Conservation (phyloP, 2,888 invertebrate species). For the Cancer borealis region DNA sequence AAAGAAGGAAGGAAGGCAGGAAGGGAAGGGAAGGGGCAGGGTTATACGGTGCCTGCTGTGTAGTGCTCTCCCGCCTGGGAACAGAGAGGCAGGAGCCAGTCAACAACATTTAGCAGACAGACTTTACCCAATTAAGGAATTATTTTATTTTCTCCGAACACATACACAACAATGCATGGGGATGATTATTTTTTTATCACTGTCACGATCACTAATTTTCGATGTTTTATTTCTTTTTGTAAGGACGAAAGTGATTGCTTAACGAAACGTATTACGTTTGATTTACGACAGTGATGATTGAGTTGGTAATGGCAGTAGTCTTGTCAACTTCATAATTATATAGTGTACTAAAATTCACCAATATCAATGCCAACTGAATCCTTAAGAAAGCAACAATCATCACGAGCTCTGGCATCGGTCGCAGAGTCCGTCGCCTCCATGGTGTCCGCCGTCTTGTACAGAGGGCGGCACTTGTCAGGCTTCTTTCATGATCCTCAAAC, state of each 20-base stretch:
- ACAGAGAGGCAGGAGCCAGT: neutral
- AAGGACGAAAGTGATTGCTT: neutral
- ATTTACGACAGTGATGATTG: neutral
- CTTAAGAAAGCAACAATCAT: neutral
- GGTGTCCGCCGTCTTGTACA: neutral
- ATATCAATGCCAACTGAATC: neutral
- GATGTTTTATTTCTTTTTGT: neutral
- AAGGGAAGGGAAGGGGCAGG: neutral
- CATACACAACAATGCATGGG: neutral
- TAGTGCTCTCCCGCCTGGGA: neutral
- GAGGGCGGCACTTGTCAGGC: slow-evolving; percentile 13
- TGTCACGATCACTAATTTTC: neutral
- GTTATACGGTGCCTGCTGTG: neutral
- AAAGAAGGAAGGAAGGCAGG: neutral
- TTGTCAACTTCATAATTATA: neutral
- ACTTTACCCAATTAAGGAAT: neutral
- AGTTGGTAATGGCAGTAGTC: neutral
- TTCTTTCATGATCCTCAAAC: neutral
- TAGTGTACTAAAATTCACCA: neutral
- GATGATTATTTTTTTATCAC: neutral
- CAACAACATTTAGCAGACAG: neutral
- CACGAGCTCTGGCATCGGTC: neutral
- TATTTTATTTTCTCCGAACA: neutral
- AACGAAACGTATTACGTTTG: neutral
- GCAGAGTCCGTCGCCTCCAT: neutral